These are phyloP conservation scores for Nephrocerus scutellatus DNA, from an alignment of 2,888 invertebrate species.

Conservation along the genomic window DNA sequence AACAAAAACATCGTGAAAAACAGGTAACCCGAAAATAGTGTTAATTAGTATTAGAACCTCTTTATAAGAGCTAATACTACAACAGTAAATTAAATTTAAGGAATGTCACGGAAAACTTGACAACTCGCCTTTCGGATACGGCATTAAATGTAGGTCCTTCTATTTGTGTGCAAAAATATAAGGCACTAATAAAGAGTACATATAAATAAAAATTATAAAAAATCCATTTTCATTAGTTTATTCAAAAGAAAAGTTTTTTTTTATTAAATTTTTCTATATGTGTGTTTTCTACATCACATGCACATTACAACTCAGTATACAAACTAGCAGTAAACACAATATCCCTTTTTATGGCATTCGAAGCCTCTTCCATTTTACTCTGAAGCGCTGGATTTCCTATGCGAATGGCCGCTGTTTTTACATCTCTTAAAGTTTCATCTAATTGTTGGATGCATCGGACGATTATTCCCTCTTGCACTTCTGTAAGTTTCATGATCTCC, in stretches of 20 bases:
- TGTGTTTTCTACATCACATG: background rate
- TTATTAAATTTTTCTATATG: background rate
- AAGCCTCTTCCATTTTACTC: conserved; percentile 93
- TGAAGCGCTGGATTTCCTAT: conserved; percentile 89
- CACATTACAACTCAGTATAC: conserved; percentile 58
- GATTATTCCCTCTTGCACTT: conserved; percentile 96
- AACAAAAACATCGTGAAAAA: too few relatives aligned
- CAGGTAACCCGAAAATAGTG: too few relatives aligned
- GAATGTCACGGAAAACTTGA: too few relatives aligned
- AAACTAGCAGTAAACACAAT: conserved; percentile 97
- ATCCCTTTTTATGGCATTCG: conserved; percentile 86
- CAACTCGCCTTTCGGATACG: too few relatives aligned
- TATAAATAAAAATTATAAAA: conserved; percentile 1
- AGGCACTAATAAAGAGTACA: too few relatives aligned
- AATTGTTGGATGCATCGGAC: conserved; percentile 95
- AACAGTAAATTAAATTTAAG: too few relatives aligned
- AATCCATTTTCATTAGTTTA: background rate
- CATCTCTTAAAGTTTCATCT: conserved; percentile 82
- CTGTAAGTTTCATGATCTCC: conserved; percentile 86
- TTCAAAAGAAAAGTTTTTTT: background rate
- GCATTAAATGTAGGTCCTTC: too few relatives aligned
- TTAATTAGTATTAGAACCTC: too few relatives aligned
- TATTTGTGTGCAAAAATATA: too few relatives aligned
- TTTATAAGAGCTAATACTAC: too few relatives aligned
- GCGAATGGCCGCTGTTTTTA: conserved; percentile 85